Conservation (phyloP, 1,140 invertebrate species). For the Drosophila gunungcola region DNA sequence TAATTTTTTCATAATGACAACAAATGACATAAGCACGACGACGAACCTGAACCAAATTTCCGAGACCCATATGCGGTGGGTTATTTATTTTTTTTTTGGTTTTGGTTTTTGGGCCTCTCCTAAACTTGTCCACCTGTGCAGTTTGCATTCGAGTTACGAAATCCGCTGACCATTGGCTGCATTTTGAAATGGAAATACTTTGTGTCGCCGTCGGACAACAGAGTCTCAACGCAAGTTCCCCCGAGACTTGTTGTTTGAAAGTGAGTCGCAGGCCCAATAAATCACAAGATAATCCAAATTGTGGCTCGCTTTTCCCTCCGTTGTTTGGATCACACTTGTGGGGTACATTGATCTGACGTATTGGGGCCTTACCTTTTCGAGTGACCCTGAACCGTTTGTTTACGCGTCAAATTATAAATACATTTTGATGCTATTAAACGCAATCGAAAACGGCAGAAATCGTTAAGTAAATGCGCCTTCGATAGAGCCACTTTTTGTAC, state of each 20-base stretch:
- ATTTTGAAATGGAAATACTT: conserved; percentile 58
- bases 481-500: conserved; percentile 21
- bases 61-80: conserved; percentile 33
- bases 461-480: conserved; percentile 24
- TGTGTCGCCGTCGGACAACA: conserved; percentile 19
- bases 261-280: conserved; percentile 60
- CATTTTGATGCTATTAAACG: conserved; percentile 64
- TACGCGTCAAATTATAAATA: conserved; percentile 55
- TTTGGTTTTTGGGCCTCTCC: conserved; percentile 43
- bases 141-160: conserved; percentile 52
- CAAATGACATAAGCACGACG: conserved; percentile 70
- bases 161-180: conserved; percentile 35
- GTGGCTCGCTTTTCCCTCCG: conserved; percentile 27
- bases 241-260: conserved; percentile 54
- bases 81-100: conserved; percentile 26
- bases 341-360: conserved; percentile 37
- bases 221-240: conserved; percentile 25
- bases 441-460: conserved; percentile 51
- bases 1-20: conserved; percentile 70
- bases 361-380: conserved; percentile 14
- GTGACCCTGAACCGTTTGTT: conserved; percentile 49
- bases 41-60: conserved; percentile 75
- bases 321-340: conserved; percentile 70
- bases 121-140: conserved; percentile 76
- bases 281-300: conserved; percentile 73